These are phyloP conservation scores for Clarias laeviceps DNA, from an alignment of 2,797 vertebrate species.

Conservation along the genomic window DNA sequence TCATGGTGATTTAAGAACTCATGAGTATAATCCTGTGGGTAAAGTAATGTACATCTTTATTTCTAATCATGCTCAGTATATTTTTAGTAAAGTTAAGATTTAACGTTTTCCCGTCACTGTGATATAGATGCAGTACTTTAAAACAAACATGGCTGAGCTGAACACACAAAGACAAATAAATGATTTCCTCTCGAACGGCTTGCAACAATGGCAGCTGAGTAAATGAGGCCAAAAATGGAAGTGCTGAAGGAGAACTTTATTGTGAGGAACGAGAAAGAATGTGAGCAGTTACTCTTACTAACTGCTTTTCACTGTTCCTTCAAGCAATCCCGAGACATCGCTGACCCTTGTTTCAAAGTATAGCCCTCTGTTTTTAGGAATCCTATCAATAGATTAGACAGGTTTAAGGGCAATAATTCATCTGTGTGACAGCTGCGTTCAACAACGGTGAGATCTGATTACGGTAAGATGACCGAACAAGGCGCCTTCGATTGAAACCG, in stretches of 20 bases:
- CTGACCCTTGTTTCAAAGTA: constrained; percentile 7
- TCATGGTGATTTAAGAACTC: constrained; percentile 34
- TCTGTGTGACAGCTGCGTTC: constrained; percentile 36
- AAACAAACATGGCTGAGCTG: constrained; percentile 59
- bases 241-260: constrained; percentile 54
- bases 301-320: constrained; percentile 28
- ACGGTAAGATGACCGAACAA: constrained; percentile 21
- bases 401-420: constrained; percentile 38
- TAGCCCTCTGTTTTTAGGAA: constrained; percentile 32
- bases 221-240: constrained; percentile 35
- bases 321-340: constrained; percentile 19
- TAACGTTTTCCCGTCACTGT: constrained; percentile 39
- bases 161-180: constrained; percentile 61
- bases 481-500: background rate
- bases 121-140: constrained; percentile 48
- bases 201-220: constrained; percentile 42
- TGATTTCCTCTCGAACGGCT: constrained; percentile 52
- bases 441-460: constrained; percentile 30
- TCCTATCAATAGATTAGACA: constrained; percentile 41
- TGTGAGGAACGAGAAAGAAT: constrained; percentile 24
- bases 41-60: constrained; percentile 32
- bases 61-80: constrained; percentile 38
- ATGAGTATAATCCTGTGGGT: background rate
- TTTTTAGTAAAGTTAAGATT: constrained; percentile 41
- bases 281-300: constrained; percentile 6